Evolutionary conservation across 2,888 invertebrate species (phyloP).

Genomic region (Plebejus anna): DNA sequence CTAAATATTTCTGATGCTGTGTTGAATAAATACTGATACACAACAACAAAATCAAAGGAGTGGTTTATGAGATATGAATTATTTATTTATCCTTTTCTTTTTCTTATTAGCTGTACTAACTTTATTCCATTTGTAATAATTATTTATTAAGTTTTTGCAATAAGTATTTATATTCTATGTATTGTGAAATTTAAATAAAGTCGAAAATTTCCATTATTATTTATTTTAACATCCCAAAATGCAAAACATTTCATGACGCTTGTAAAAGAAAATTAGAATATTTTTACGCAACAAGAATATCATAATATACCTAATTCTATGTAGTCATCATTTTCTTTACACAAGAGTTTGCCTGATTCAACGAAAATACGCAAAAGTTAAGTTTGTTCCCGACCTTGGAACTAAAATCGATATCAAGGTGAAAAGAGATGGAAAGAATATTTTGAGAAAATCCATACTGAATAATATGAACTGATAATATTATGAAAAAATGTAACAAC

Average conservation of each 20-base stretch:
- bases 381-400: background rate
- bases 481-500: background rate
- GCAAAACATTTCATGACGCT: background rate
- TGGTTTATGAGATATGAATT: background rate
- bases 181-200: too few species aligned
- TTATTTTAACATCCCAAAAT: background rate
- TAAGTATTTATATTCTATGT: too few species aligned
- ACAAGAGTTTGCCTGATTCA: background rate
- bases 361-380: background rate
- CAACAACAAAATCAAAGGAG: background rate
- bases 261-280: background rate
- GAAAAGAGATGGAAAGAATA: background rate
- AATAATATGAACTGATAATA: constrained; percentile 1
- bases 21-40: background rate
- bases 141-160: too few species aligned
- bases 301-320: background rate
- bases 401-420: constrained; percentile 5
- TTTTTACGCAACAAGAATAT: background rate
- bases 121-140: too few species aligned
- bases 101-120: too few species aligned
- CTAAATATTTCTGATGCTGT: background rate
- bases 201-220: too few species aligned
- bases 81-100: background rate
- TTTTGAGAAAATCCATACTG: background rate
- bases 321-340: background rate